phyloP scores from a whole-genome alignment of 2,888 invertebrate genomes.

The Nemoura dubitans region DNA sequence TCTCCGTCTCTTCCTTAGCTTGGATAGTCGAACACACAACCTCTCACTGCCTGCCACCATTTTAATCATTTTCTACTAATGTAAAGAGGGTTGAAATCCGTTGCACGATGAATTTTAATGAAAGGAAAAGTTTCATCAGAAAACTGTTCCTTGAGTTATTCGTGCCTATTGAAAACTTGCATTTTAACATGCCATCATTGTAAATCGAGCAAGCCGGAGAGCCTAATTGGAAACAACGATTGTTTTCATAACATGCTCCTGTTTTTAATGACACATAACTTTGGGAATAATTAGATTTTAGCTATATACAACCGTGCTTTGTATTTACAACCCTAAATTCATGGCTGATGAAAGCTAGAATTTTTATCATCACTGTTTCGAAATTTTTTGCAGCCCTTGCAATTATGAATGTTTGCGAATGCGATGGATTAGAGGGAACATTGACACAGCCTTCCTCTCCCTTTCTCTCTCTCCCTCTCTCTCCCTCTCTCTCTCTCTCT shows the following conservation, averaged over 20 bases:
- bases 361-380: neutral
- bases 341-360: neutral
- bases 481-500: neutral
- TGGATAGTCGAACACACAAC: neutral
- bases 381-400: neutral
- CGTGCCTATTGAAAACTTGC: neutral
- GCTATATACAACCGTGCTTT: neutral
- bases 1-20: neutral
- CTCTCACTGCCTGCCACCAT: constrained; percentile 7
- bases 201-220: neutral
- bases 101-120: neutral
- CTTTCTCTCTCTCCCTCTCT: neutral
- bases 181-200: neutral
- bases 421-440: constrained; percentile 4
- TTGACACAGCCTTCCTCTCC: neutral
- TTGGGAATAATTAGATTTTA: neutral
- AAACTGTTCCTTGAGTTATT: neutral
- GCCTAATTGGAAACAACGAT: neutral
- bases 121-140: constrained; percentile 7
- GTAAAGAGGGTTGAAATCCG: neutral
- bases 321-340: neutral
- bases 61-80: neutral
- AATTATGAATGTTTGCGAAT: constrained; percentile 2
- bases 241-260: neutral
- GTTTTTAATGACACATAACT: neutral